Evolutionary conservation across 2,888 invertebrate species (phyloP), one percentile per base, ranked within the genome.

Genomic region (Andricus quercusramuli): DNA sequence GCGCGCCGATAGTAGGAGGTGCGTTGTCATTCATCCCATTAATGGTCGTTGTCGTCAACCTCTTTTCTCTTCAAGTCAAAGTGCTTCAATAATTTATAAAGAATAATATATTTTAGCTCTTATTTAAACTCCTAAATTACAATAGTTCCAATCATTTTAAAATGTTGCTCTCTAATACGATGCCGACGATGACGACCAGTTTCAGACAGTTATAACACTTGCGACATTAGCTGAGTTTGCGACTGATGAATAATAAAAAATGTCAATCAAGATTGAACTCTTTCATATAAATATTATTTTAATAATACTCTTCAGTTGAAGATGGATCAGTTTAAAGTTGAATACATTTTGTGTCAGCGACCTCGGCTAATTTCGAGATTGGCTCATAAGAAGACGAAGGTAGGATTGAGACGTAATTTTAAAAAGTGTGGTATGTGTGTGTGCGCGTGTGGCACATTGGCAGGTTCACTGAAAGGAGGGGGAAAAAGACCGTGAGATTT

Each of bases 401-500:
- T 78, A 78, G 78, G 66, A 68, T 77, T 37, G 51, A 66, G 65
- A 77, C 51, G 79, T 59, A 78, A 77, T 47, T 51, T 51, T 70
- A 74, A 64, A 78, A 77, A 74, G 77, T 67, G 20, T 65, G 78
- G 56, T 65, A 70, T 67, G 59, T 67, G 37, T 70, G 76, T 78
- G 80, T 56, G 78, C 17, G 77, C 32, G 44, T 78, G 25, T 37
- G 47, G 74, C 64, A 51, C 65, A 78, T 94, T 95, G 90, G 93
- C 87, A 92, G 97, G 90, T 97, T 96, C 93, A 97, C 97, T 85
- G 97, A 97, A 93, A 95, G 97, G 92, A 96, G 97, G 92, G 92
- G 90, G 96, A 98, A 98, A 96, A 98, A 98, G 94, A 98, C 97
- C 83, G 98, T 98, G 88, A 96, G 98, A 85, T 98, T 98, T 93